Evolutionary conservation across 2,888 invertebrate species (phyloP), one percentile per base, ranked within the genome.

Genomic region (Epiblema foenella): DNA sequence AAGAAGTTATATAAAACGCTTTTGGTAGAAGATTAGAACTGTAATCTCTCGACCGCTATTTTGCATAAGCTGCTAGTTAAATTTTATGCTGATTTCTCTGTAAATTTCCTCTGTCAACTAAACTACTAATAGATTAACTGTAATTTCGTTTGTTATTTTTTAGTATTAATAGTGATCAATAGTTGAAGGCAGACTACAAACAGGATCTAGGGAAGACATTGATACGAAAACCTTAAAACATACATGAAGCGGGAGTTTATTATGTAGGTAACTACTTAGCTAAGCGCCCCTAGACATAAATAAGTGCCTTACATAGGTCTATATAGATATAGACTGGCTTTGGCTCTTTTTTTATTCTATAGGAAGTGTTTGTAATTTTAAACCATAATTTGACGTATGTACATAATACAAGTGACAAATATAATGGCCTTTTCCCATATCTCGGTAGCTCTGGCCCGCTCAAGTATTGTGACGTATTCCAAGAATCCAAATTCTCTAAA

Each of bases 401-500:
- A 42, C 42, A 42, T 15, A 42, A 7, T 42, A 15, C 15, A 42
- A 42, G 42, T 42, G 15, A 15, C 4, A 15, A 42, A 42, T 15
- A 42, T 12, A 33, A 33, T 51, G 24, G 10, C 65, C 73, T 72
- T 82, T 86, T 95, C 95, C 93, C 95, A 89, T 68, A 96, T 85
- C 68, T 94, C 89, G 8, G 80, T 83, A 49, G 95, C 90, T 54
- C 94, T 93, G 0, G 94, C 89, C 73, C 96, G 76, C 0, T 96
- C 95, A n/a, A 94, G 80, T 1, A 94, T 86, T 0, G 96, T 95
- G 33, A 94, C 93, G 56, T 89, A 89, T 79, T 96, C 96, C 33
- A 96, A 83, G 62, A 94, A n/a, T n/a, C n/a, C n/a, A n/a, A n/a
- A n/a, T n/a, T 91, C 77, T 93, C 93, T 29, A 96, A 92, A 11